Percentiles rank a stretch among this genome's conserved stretches.
Conservation (phyloP, 2,888 invertebrate species). For the Drosophila rubida region DNA sequence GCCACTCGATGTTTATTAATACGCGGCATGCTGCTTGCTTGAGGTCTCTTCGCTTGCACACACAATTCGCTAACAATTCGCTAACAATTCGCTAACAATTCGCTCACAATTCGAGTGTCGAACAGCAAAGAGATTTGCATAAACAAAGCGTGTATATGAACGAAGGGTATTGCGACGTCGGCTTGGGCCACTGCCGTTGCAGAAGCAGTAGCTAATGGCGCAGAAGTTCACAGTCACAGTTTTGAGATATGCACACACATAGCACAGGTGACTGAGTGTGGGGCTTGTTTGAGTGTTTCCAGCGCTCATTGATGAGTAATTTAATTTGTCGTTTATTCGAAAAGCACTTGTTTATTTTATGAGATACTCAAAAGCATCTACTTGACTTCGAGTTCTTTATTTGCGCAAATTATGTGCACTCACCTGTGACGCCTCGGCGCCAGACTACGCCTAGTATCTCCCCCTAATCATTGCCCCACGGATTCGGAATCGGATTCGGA, state of each 20-base stretch:
- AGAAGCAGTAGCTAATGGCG: constrained; percentile 28
- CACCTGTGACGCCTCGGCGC: constrained; percentile 11
- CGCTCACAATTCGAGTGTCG: background rate
- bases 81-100: background rate
- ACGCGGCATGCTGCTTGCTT: constrained; percentile 32
- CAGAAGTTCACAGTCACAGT: constrained; percentile 10
- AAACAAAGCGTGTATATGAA: too few species aligned
- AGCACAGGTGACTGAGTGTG: too few species aligned
- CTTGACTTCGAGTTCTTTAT: constrained; percentile 78
- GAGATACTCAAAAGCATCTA: constrained; percentile 79
- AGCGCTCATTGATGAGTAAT: constrained; percentile 73
- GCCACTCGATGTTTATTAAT: constrained; percentile 63
- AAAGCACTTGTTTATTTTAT: constrained; percentile 79
- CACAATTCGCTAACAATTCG: background rate
- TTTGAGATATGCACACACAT: background rate
- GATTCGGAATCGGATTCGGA: constrained; percentile 1
- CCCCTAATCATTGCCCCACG: background rate
- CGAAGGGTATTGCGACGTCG: constrained; percentile 8
- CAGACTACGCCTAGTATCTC: background rate
- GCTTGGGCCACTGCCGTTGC: too few species aligned
- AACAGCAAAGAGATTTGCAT: background rate
- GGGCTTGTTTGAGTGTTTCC: constrained; percentile 37
- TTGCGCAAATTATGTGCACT: constrained; percentile 57
- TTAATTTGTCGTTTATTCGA: constrained; percentile 81
- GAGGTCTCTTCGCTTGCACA: background rate